Evolutionary conservation across 2,888 invertebrate species (phyloP), one percentile per base, ranked within the genome.

Genomic region (Xestia rhomboidea): DNA sequence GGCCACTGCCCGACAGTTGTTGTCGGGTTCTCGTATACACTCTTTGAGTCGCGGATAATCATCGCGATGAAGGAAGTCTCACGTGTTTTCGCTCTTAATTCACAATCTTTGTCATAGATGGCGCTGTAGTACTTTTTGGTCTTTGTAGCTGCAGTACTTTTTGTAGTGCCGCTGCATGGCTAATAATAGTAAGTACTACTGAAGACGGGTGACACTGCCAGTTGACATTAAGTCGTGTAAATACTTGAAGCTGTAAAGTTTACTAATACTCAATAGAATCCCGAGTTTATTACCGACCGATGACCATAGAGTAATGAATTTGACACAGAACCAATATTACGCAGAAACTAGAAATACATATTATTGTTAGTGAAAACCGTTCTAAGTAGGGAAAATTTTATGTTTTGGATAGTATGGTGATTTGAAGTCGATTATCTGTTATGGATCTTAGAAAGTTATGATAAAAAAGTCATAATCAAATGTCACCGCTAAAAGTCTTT

Each of bases 231-330:
- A 82, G 72, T 72, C 74, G 30, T 13, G 49, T 73, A n/a, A n/a
- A n/a, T 85, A 77, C 79, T 86, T 79, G 68, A 64, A 60, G 63
- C 69, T 62, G 64, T 83, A 83, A 85, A 85, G 68, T 49, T 74
- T 67, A 57, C 78, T 77, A 72, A 85, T 77, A 77, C 66, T 69
- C 74, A 72, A 85, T 88, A 90, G 81, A 87, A 84, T 88, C 75
- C 68, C 74, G 46, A 87, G 67, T 91, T 92, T 91, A 92, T 81
- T 86, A 82, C 73, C 68, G 76, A 82, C 77, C 85, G 81, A 85
- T 89, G 88, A 87, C 81, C 81, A 79, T 80, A 71, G 82, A 84
- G 85, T 90, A 89, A 87, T 81, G 81, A 87, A 85, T 82, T 86
- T 79, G 87, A 91, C 84, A 76, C 73, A 84, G 81, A 87, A 84